A percentile compares a stretch with the other conserved stretches of the same genome.
Conservation (phyloP, 2,888 invertebrate genomes). For the Xestia sexstrigata region DNA sequence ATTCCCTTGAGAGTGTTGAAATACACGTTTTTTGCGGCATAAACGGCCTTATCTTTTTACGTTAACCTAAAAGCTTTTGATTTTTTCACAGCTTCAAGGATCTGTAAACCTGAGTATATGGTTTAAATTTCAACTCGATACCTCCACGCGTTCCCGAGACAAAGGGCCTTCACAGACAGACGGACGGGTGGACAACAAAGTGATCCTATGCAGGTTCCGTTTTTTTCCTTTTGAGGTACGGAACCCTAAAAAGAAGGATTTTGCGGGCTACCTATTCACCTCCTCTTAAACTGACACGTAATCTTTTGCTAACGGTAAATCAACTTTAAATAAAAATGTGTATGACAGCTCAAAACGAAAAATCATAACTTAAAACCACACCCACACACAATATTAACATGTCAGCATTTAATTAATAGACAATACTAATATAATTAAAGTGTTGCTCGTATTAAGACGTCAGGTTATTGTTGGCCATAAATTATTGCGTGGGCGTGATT, state of each 20-base stretch:
- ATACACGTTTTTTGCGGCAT: no score
- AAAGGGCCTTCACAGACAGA: no score
- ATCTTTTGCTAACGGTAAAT: background rate
- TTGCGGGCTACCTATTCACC: background rate
- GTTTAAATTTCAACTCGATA: no score
- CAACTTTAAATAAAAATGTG: slow-evolving; percentile 7
- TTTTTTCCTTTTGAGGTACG: no score
- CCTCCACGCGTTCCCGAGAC: no score
- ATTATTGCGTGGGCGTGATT: slow-evolving; percentile 68
- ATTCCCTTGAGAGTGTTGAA: no score
- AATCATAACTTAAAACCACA: slow-evolving; percentile 49
- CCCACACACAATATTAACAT: slow-evolving; percentile 71
- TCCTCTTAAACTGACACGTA: background rate
- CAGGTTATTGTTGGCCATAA: slow-evolving; percentile 56
- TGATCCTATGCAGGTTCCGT: no score
- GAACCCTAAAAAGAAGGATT: background rate
- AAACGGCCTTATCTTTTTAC: no score
- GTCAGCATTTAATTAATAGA: slow-evolving; percentile 77
- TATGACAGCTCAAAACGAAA: slow-evolving; percentile 25
- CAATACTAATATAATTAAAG: slow-evolving; percentile 74
- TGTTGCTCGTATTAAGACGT: slow-evolving; percentile 66
- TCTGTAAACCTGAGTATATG: no score
- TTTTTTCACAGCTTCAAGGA: no score
- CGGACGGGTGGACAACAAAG: no score
- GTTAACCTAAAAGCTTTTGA: no score